Evolutionary conservation across 2,113 vertebrate species (phyloP).

Genomic region (Tachysurus fulvidraco): DNA sequence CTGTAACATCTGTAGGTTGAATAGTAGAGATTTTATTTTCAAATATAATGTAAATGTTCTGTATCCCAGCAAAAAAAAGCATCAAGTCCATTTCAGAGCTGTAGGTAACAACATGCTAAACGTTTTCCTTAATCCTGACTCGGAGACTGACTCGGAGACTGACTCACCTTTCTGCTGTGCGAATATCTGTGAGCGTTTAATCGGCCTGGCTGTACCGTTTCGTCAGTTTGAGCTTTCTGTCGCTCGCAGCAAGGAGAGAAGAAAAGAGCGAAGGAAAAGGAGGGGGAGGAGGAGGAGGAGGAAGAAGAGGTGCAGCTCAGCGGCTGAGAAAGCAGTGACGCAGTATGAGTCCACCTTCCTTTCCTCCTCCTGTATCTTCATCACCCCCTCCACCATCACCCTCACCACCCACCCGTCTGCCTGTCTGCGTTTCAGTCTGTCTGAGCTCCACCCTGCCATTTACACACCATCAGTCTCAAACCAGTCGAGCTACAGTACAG

Average conservation of each 20-base stretch:
- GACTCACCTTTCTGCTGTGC: conserved; percentile 41
- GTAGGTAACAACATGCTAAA: neutral
- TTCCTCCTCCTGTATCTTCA: conserved; percentile 16
- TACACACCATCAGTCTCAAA: neutral
- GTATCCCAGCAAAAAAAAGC: neutral
- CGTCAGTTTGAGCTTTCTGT: conserved; percentile 5
- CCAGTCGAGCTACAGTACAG: neutral
- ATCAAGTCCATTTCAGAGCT: neutral
- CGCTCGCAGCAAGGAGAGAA: conserved; percentile 29
- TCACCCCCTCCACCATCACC: neutral
- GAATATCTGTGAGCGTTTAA: conserved; percentile 16
- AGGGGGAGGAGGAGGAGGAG: conserved; percentile 10
- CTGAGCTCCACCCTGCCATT: neutral
- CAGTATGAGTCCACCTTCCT: conserved; percentile 42
- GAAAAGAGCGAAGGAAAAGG: neutral
- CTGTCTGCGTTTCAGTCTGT: neutral
- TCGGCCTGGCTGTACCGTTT: conserved; percentile 3
- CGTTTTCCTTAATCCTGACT: neutral
- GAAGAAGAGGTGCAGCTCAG: conserved; percentile 34
- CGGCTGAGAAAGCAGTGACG: conserved; percentile 25
- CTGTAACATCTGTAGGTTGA: neutral
- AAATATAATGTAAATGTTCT: neutral
- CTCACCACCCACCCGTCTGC: neutral
- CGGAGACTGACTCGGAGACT: conserved; percentile 39
- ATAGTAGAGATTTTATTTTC: neutral